phyloP scores from a whole-genome alignment of 1,140 invertebrate species.

The Brevipalpus yothersi region DNA sequence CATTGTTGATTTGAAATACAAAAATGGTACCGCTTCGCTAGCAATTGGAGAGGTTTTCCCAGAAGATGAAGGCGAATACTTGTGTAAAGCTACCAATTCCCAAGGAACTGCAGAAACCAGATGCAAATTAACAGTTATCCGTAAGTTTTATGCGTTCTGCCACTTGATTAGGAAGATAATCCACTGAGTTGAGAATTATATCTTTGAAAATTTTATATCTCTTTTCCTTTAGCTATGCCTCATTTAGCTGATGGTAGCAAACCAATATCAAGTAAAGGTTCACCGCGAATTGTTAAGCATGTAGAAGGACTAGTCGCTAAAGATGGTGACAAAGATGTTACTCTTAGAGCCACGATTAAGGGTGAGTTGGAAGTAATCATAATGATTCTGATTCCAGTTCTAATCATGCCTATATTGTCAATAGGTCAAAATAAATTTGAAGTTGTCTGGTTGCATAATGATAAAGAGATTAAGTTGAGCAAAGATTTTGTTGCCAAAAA shows the following conservation, averaged over 20 bases:
- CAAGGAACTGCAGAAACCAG: conserved; percentile 53
- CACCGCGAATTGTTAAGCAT: conserved; percentile 13
- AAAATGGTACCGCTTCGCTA: conserved; percentile 54
- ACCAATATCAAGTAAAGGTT: conserved; percentile 2
- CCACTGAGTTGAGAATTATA: not conserved
- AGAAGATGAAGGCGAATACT: conserved; percentile 69
- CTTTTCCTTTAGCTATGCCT: conserved; percentile 13
- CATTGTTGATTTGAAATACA: conserved; percentile 70
- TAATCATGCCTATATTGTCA: not conserved
- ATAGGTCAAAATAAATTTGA: conserved; percentile 11
- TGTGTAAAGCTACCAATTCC: conserved; percentile 68
- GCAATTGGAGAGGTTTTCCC: conserved; percentile 75
- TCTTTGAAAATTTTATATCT: not conserved
- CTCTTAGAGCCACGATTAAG: conserved; percentile 12
- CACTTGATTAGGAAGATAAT: too few species aligned
- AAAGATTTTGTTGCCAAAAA: conserved; percentile 84
- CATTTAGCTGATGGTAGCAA: conserved; percentile 17
- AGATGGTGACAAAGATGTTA: conserved; percentile 13
- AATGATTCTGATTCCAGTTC: not conserved
- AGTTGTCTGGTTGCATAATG: conserved; percentile 62
- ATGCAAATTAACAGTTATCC: conserved; percentile 49
- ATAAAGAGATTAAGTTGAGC: conserved; percentile 82
- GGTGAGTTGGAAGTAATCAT: conserved; percentile 4
- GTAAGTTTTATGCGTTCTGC: conserved; percentile 8
- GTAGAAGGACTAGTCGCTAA: conserved; percentile 10